phyloP scores from a whole-genome alignment of 2,797 vertebrate species.

The Premnoplex brunnescens region DNA sequence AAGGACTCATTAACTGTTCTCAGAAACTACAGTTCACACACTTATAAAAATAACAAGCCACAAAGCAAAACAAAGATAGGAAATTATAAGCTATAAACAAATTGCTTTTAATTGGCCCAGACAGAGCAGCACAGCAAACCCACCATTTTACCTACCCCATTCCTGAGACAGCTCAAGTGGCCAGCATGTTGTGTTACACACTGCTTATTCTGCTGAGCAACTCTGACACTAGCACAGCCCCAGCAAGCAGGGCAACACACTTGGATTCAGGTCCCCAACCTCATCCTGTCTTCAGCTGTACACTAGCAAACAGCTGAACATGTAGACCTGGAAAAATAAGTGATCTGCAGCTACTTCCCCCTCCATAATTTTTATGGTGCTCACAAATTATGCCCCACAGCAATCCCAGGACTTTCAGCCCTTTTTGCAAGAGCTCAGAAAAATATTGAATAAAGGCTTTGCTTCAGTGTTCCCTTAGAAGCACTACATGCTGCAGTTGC shows the following conservation, averaged over 20 bases:
- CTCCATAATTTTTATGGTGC: neutral
- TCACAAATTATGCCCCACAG: neutral
- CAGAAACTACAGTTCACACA: neutral
- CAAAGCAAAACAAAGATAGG: neutral
- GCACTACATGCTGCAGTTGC: neutral
- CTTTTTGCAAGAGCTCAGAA: neutral
- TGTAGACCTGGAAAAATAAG: neutral
- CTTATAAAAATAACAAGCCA: neutral
- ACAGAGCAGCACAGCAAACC: neutral
- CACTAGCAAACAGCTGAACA: neutral
- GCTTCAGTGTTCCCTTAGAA: neutral
- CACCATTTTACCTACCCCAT: neutral
- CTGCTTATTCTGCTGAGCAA: neutral
- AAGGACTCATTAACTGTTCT: neutral
- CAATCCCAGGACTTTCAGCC: neutral
- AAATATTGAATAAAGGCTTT: neutral
- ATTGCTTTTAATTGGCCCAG: neutral
- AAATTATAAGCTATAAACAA: neutral
- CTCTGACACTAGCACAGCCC: neutral
- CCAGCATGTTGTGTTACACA: accelerated
- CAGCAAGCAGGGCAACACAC: neutral
- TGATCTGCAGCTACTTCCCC: neutral
- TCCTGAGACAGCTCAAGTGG: neutral
- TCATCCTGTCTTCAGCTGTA: neutral
- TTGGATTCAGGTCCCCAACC: neutral